phyloP scores from a whole-genome alignment of 2,888 invertebrate species.

The Drosophila quinaria region DNA sequence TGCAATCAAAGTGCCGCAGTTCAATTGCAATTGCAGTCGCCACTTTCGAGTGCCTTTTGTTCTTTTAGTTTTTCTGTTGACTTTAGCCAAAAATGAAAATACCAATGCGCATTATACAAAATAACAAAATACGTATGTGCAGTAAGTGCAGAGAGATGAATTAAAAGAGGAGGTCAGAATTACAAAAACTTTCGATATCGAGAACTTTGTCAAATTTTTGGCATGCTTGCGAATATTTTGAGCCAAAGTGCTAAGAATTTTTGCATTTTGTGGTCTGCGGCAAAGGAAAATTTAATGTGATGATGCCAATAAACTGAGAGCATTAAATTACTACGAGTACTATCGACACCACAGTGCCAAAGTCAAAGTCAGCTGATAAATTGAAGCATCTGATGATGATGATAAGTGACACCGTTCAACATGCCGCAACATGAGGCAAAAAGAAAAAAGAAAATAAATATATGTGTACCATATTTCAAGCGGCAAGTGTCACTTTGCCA shows the following conservation, averaged over 20 bases:
- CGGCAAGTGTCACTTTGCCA: constrained; percentile 46
- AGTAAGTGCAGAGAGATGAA: not conserved
- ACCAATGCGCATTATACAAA: constrained; percentile 47
- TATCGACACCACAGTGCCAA: constrained; percentile 5
- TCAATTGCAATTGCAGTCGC: constrained; percentile 61
- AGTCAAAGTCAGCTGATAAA: constrained; percentile 23
- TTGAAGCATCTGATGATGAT: constrained; percentile 20
- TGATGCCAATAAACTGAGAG: constrained; percentile 13
- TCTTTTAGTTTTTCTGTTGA: constrained; percentile 11
- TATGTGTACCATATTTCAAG: constrained; percentile 25
- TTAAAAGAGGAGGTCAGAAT: constrained; percentile 4
- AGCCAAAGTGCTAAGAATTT: constrained; percentile 35
- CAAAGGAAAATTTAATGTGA: not conserved
- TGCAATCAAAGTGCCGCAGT: constrained; percentile 63
- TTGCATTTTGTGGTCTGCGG: constrained; percentile 7
- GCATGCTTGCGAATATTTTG: constrained; percentile 57
- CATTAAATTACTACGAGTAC: constrained; percentile 12
- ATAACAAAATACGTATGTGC: constrained; percentile 5
- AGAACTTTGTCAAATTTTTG: constrained; percentile 62
- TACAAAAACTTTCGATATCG: constrained; percentile 70
- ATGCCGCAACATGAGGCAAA: constrained; percentile 15
- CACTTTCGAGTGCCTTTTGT: constrained; percentile 55
- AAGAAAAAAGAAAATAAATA: not conserved
- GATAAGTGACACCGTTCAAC: constrained; percentile 12
- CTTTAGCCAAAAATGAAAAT: constrained; percentile 46